Evolutionary conservation across 2,888 invertebrate species (phyloP), one percentile per base, ranked within the genome.

Genomic region (Melieria picta): DNA sequence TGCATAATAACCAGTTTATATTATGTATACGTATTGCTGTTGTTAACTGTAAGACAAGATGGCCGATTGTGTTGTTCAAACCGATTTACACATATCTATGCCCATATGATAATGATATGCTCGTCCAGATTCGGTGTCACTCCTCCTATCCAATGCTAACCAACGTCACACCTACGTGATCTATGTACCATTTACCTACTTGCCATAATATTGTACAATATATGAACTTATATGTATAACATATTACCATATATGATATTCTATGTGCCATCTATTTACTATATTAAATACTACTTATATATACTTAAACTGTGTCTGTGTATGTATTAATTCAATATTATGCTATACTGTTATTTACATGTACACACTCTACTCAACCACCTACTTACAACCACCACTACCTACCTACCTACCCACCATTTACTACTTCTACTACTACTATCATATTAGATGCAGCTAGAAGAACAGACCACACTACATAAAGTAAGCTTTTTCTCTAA

Each of bases 391-490:
- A 30, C 30, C 30, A 30, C 30, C 30, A 30, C 30, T 3, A 72
- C 60, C 46, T 68, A 75, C 67, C 56, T 64, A 62, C 13, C 70
- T 77, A 77, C 69, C 72, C 74, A 77, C 73, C 75, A 75, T 66
- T 62, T 57, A 65, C 50, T 73, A 72, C 74, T 77, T 74, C 75
- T 72, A 73, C 72, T 64, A 73, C 70, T 72, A 76, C 75, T 69
- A 76, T 74, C 77, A 81, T 78, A 80, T 78, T 84, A 84, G 84
- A 79, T 84, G 84, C 84, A 83, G 84, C 84, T 84, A 84, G 84
- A 84, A 78, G 84, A 84, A 84, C 84, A 84, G 79, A 84, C 84
- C 80, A 84, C 84, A 83, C 80, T 84, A 81, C 84, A 84, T 84
- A 84, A 84, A 84, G 84, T 84, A 84, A 84, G 84, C 81, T 77